A percentile compares a stretch with the other conserved stretches of the same genome.
These are phyloP conservation scores for Chauna torquata DNA, from an alignment of 2,113 vertebrate genomes.

Conservation along the genomic window DNA sequence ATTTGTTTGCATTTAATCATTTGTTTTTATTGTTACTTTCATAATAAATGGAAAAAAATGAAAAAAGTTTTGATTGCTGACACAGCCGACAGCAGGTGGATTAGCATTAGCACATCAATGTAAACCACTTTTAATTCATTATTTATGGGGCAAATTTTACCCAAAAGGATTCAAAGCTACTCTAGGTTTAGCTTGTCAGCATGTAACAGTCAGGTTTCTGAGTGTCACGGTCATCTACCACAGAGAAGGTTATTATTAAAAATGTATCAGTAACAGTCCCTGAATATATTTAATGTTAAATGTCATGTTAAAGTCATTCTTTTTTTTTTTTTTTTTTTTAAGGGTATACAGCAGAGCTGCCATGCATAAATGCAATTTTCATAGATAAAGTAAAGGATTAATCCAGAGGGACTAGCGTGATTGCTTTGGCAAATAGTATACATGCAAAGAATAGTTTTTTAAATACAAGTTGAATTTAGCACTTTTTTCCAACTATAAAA, in stretches of 20 bases:
- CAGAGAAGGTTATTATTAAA: background rate
- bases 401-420: background rate
- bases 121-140: background rate
- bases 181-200: background rate
- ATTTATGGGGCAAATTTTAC: conserved; percentile 1
- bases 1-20: background rate
- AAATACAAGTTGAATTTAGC: background rate
- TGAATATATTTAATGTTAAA: background rate
- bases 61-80: background rate
- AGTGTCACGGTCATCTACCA: background rate
- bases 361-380: background rate
- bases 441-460: conserved; percentile 2
- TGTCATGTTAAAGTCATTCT: background rate
- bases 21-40: background rate
- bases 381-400: background rate
- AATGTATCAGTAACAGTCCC: background rate
- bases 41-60: background rate
- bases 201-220: background rate
- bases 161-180: background rate
- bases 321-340: background rate
- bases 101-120: background rate
- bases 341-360: background rate
- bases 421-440: conserved; percentile 1
- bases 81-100: background rate
- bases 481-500: conserved; percentile 18